Conservation (phyloP, 2,797 vertebrate species). For the Mycteria americana region DNA sequence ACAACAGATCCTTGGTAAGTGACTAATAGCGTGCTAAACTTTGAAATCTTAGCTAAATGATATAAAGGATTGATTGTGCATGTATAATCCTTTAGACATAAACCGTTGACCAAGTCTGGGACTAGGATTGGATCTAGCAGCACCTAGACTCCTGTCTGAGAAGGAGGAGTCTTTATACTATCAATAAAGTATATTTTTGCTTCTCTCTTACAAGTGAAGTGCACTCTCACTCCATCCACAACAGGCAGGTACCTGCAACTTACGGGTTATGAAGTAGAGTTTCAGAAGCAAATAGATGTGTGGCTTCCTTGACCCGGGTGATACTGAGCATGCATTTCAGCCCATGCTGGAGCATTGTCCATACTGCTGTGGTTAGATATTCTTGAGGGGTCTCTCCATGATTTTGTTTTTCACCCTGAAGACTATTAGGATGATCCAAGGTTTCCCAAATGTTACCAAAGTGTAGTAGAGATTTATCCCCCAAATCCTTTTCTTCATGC, state of each 20-base stretch:
- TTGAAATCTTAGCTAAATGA: too few relatives aligned
- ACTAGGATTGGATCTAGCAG: too few relatives aligned
- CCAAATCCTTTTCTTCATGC: background rate
- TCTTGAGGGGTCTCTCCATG: background rate
- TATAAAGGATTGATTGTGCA: too few relatives aligned
- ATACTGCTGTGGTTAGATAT: background rate
- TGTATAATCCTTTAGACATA: too few relatives aligned
- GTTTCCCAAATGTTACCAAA: background rate
- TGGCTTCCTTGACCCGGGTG: background rate
- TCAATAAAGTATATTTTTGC: too few relatives aligned
- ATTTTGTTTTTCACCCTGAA: background rate
- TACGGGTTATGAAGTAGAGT: background rate
- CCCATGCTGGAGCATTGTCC: background rate
- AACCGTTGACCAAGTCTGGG: too few relatives aligned
- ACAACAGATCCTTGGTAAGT: too few relatives aligned
- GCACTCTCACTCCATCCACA: too few relatives aligned
- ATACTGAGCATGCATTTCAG: background rate
- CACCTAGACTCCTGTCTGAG: too few relatives aligned
- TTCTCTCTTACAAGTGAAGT: too few relatives aligned
- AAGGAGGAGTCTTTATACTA: too few relatives aligned
- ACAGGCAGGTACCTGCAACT: background rate
- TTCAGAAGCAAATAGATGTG: background rate
- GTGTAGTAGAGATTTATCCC: background rate
- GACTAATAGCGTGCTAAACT: too few relatives aligned
- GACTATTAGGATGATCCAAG: background rate